Evolutionary conservation across 2,797 vertebrate species (phyloP).

Genomic region (Phoxinus dragarum): DNA sequence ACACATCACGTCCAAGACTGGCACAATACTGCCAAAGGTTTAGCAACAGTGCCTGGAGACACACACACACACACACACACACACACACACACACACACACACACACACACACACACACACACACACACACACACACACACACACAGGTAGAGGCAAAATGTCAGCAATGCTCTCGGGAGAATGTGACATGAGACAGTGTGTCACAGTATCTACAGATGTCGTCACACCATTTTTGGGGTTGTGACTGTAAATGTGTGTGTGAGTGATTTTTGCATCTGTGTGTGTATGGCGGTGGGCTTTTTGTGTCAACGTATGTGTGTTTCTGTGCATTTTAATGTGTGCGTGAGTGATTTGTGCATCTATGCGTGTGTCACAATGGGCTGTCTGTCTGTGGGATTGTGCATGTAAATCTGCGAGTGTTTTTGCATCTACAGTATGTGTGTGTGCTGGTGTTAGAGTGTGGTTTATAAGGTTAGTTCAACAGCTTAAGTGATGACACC

Average conservation of each 20-base stretch:
- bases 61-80: constrained; percentile 5
- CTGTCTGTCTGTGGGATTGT: constrained; percentile 1
- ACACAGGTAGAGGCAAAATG: constrained; percentile 36
- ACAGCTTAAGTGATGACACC: constrained; percentile 25
- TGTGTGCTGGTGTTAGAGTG: constrained; percentile 24
- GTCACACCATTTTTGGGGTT: constrained; percentile 8
- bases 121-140: neutral
- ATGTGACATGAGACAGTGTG: constrained; percentile 32
- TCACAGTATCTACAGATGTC: constrained; percentile 19
- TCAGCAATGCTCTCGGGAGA: constrained; percentile 32
- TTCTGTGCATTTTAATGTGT: constrained; percentile 26
- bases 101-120: neutral
- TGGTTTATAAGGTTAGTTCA: constrained; percentile 34
- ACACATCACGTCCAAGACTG: constrained; percentile 32
- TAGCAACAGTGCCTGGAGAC: constrained; percentile 7
- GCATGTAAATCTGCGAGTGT: neutral
- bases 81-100: neutral
- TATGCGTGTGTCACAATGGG: neutral
- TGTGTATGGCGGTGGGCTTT: neutral
- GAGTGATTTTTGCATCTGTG: neutral
- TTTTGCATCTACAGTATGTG: neutral
- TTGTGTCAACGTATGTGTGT: neutral
- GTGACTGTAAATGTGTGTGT: constrained; percentile 19
- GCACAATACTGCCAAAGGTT: constrained; percentile 30
- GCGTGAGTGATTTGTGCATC: neutral